Base-by-base conservation (phyloP, 2,888 invertebrate species). In the Apamea anceps region DNA sequence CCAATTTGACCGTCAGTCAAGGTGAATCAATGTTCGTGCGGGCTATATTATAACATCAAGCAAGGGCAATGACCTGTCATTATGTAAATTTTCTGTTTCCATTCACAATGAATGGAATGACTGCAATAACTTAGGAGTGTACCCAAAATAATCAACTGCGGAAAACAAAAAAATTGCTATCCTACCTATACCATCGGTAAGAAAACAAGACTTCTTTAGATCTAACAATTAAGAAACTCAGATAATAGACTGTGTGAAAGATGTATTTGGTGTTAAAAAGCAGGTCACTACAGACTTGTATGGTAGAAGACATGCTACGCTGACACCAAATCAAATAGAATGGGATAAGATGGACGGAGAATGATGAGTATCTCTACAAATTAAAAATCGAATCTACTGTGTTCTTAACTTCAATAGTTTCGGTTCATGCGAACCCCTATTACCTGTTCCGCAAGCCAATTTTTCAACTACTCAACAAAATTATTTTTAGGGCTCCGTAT, bases 1-100 rank as follows among this genome's bases (percentile, higher is more conserved):
- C 75, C n/a, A 60, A 66, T 82, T 60, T 66, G 75, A 81, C 72
- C 54, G 72, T 42, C 66, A 42, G 42, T 66, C 75, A 60, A 75
- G 66, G 82, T 66, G 75, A 75, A 82, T 51, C 32, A 77, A 65
- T 15, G 28, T 80, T 21, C 37, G 65, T 42, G 32, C n/a, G n/a
- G 42, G 32, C 37, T 13, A 18, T 65, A 66, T 42, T 66, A 51
- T 75, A 51, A 66, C 37, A 82, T 75, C 48, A 12, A 25, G 7
- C 21, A 21, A 82, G 75, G 51, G 42, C 57, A 66, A 37, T 74
- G 37, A 37, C 75, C 48, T 51, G 8, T 60, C 37, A 32, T 42
- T 15, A 66, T 51, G 25, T 60, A 51, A 51, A 25, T 57, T 18
- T 65, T 48, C n/a, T 65, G 54, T 37, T 45, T 28, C 21, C 25